phyloP scores from a whole-genome alignment of 2,797 vertebrate species.

The Diceros bicornis region DNA sequence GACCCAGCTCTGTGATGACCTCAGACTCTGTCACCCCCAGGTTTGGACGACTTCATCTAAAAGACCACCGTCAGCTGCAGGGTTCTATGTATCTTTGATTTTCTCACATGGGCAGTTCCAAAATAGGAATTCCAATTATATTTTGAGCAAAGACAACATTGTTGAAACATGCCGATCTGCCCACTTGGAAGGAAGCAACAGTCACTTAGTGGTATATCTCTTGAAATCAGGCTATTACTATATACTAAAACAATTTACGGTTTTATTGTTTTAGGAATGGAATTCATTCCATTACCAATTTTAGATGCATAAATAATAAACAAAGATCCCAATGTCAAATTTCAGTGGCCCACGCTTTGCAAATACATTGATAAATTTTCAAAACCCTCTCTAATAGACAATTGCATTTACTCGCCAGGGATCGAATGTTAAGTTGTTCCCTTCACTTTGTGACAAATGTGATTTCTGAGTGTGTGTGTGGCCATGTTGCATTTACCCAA shows the following conservation, averaged over 20 bases:
- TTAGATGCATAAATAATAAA: background rate
- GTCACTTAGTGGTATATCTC: background rate
- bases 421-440: background rate
- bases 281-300: background rate
- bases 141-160: background rate
- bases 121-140: background rate
- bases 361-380: background rate
- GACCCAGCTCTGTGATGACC: background rate
- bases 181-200: background rate
- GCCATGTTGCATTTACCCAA: background rate
- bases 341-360: background rate
- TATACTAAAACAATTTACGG: background rate
- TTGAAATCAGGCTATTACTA: no score
- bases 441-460: background rate
- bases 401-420: background rate
- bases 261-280: background rate
- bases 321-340: background rate
- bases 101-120: background rate
- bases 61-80: background rate
- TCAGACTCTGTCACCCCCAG: background rate
- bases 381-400: background rate
- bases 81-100: background rate
- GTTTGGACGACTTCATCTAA: background rate
- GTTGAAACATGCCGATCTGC: fast-evolving
- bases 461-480: background rate